Percentiles rank a stretch among this genome's conserved stretches.
phyloP scores from a whole-genome alignment of 1,140 invertebrate species.

The Nasonia vitripennis region DNA sequence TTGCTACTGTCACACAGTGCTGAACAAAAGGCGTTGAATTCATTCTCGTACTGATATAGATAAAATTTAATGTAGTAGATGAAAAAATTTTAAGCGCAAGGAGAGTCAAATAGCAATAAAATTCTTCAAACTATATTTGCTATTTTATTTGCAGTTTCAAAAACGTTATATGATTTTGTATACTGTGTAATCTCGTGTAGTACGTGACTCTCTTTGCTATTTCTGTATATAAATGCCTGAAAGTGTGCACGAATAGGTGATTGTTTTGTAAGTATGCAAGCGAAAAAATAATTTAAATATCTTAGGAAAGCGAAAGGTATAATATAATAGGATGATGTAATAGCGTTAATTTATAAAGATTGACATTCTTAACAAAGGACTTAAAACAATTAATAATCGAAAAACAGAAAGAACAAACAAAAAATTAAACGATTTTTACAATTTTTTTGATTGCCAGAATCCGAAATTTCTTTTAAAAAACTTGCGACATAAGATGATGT shows the following conservation, averaged over 20 bases:
- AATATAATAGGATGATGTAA: constrained; percentile 12
- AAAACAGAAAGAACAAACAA: not conserved
- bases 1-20: constrained; percentile 29
- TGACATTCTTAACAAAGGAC: constrained; percentile 8
- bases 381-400: constrained; percentile 10
- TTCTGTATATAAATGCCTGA: constrained; percentile 46
- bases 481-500: constrained; percentile 26
- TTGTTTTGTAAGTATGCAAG: constrained; percentile 42
- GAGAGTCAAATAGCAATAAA: constrained; percentile 40
- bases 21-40: not conserved
- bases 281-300: constrained; percentile 37
- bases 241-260: constrained; percentile 32
- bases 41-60: constrained; percentile 49
- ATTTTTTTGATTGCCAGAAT: not conserved
- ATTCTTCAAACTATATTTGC: not conserved
- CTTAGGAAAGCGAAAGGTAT: constrained; percentile 17
- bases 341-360: constrained; percentile 30
- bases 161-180: not conserved
- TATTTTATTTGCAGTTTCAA: not conserved
- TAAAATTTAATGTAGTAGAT: not conserved
- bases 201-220: constrained; percentile 31
- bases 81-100: constrained; percentile 25
- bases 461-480: constrained; percentile 34
- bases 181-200: not conserved
- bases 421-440: not conserved